These are phyloP conservation scores for Crocodylus rhombifer DNA, from an alignment of 2,797 vertebrate genomes.

Conservation along the genomic window DNA sequence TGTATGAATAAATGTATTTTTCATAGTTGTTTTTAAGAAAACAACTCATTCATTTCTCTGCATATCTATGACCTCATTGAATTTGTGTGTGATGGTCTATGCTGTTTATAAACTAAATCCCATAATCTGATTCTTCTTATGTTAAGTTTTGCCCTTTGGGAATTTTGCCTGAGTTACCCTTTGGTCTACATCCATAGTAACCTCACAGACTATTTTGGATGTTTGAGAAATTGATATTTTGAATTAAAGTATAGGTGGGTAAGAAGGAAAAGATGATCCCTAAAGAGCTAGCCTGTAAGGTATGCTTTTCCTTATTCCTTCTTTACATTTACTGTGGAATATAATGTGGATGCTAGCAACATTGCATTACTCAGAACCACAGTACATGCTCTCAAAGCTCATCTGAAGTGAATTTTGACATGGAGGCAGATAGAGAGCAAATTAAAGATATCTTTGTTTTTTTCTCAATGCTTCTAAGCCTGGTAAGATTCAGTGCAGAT, in stretches of 20 bases:
- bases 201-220: background rate
- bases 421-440: background rate
- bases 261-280: background rate
- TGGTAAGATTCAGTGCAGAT: conserved; percentile 7
- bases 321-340: conserved; percentile 13
- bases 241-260: conserved; percentile 17
- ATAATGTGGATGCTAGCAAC: background rate
- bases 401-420: conserved; percentile 25
- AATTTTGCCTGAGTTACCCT: conserved; percentile 4
- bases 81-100: conserved; percentile 6
- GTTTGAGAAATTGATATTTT: background rate
- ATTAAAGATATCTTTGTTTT: background rate
- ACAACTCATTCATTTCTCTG: conserved; percentile 4
- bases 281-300: background rate
- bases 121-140: background rate
- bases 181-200: conserved; percentile 27
- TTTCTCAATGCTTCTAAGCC: background rate
- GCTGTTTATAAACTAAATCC: background rate
- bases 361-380: background rate
- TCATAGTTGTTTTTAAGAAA: background rate
- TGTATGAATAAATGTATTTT: conserved; percentile 38
- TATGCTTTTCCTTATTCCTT: background rate
- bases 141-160: background rate
- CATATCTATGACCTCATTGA: conserved; percentile 11
- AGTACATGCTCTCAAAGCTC: conserved; percentile 1